Conservation (phyloP, 2,888 invertebrate genomes). For the Thereva nobilitata region DNA sequence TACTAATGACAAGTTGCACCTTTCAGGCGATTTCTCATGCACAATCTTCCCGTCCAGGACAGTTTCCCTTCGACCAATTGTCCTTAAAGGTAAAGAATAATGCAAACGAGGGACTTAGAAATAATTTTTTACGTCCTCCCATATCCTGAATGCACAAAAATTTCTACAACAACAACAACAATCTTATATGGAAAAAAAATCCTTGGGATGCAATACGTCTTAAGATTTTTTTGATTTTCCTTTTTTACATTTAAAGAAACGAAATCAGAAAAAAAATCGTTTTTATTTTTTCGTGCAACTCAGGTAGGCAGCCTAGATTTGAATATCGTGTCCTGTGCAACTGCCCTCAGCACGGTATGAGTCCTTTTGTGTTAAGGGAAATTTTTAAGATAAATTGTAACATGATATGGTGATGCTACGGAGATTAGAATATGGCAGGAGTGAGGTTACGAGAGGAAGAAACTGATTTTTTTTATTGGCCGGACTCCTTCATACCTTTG, state of each 20-base stretch:
- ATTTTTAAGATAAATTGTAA: constrained; percentile 40
- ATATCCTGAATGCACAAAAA: too few relatives aligned
- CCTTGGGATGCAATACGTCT: constrained; percentile 23
- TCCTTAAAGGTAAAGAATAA: constrained; percentile 10
- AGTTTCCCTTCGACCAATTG: constrained; percentile 11
- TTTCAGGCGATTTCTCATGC: constrained; percentile 21
- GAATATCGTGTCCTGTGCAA: constrained; percentile 32
- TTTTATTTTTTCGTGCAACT: constrained; percentile 20
- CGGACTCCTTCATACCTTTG: background rate
- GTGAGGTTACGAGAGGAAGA: constrained; percentile 10
- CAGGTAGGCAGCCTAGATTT: constrained; percentile 38
- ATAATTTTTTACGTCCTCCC: constrained; percentile 17
- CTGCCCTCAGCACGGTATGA: constrained; percentile 3
- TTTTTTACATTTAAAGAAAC: background rate
- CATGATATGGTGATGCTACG: constrained; percentile 40
- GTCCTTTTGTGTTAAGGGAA: constrained; percentile 23
- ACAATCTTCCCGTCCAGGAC: constrained; percentile 2
- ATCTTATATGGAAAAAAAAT: constrained; percentile 28
- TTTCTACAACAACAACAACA: too few relatives aligned
- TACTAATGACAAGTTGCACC: constrained; percentile 42
- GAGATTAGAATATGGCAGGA: constrained; percentile 28
- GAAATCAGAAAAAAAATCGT: background rate
- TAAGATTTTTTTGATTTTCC: constrained; percentile 12
- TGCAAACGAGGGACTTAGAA: constrained; percentile 37
- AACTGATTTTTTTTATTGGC: too few relatives aligned